Evolutionary conservation across 1,140 invertebrate genomes (phyloP).

Genomic region (Babylonia areolata): DNA sequence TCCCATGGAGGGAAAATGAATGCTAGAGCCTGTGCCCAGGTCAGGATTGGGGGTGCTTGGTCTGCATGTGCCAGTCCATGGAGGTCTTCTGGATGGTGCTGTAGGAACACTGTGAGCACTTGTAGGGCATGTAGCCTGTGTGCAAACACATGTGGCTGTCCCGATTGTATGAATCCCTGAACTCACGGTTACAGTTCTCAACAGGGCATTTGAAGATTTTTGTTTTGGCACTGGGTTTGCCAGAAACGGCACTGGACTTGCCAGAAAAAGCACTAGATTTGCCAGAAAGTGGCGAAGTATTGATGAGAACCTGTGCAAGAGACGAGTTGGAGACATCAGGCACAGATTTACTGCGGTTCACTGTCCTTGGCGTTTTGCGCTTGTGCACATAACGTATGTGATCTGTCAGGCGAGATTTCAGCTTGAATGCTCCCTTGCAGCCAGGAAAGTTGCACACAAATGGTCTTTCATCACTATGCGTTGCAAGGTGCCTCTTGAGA

Average conservation of each 20-base stretch:
- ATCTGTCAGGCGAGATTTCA: constrained; percentile 41
- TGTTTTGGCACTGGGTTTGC: constrained; percentile 23
- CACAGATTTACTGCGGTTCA: constrained; percentile 31
- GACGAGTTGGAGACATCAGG: background rate
- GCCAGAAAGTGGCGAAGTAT: background rate
- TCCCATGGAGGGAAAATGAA: background rate
- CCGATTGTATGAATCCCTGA: constrained; percentile 51
- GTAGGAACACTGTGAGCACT: constrained; percentile 47
- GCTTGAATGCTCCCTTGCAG: constrained; percentile 48
- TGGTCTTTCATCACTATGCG: constrained; percentile 39
- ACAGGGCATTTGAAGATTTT: constrained; percentile 36
- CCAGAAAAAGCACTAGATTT: constrained; percentile 33
- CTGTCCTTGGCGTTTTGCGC: constrained; percentile 3
- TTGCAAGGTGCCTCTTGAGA: constrained; percentile 50
- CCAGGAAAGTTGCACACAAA: constrained; percentile 44
- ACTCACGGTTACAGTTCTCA: constrained; percentile 40
- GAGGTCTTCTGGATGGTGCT: constrained; percentile 50
- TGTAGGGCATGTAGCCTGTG: constrained; percentile 37
- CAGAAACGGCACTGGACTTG: no score
- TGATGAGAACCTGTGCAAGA: background rate
- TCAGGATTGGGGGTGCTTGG: constrained; percentile 39
- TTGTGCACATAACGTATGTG: constrained; percentile 50
- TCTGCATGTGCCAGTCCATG: constrained; percentile 51
- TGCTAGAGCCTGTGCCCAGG: background rate
- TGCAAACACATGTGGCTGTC: constrained; percentile 44